Evolutionary conservation across 92 coral and sea anemone species (phyloP).

Genomic region (Porites cylindrica): DNA sequence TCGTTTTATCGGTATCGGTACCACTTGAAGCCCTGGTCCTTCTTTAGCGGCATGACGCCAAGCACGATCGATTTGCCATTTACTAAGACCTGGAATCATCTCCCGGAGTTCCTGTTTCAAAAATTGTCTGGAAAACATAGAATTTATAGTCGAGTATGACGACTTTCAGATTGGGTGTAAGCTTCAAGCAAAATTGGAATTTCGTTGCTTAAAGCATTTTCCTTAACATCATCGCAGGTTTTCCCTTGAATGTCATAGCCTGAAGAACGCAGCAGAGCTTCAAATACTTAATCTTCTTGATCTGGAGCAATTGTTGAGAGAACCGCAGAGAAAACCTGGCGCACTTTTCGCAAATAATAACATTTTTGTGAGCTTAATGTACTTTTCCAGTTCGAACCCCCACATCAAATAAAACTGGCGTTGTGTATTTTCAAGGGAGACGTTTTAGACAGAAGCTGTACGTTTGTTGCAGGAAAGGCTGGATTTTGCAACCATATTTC

Average conservation of each 20-base stretch:
- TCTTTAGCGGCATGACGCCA: constrained; percentile 49
- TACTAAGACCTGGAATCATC: constrained; percentile 53
- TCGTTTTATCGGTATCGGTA: constrained; percentile 12
- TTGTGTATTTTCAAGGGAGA: too few relatives aligned
- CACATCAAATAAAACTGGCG: too few relatives aligned
- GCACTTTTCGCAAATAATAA: constrained; percentile 40
- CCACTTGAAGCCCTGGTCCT: constrained; percentile 55
- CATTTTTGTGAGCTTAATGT: constrained; percentile 49
- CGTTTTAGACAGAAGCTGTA: too few relatives aligned
- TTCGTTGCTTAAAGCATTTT: too few relatives aligned
- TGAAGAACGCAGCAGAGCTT: constrained; percentile 6
- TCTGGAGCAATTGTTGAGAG: constrained; percentile 46
- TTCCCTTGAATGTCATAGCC: neutral
- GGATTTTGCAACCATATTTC: too few relatives aligned
- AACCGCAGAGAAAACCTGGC: constrained; percentile 34
- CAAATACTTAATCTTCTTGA: constrained; percentile 34
- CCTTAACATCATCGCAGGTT: too few relatives aligned
- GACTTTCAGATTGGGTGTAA: constrained; percentile 54
- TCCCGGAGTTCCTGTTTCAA: constrained; percentile 46
- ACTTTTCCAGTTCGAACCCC: constrained; percentile 24
- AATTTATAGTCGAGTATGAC: constrained; percentile 51
- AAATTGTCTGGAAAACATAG: neutral
- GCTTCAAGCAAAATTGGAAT: too few relatives aligned
- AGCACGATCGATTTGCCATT: constrained; percentile 51
- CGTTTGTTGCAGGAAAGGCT: too few relatives aligned